phyloP scores from a whole-genome alignment of 2,797 vertebrate genomes.

The Macropodus opercularis region DNA sequence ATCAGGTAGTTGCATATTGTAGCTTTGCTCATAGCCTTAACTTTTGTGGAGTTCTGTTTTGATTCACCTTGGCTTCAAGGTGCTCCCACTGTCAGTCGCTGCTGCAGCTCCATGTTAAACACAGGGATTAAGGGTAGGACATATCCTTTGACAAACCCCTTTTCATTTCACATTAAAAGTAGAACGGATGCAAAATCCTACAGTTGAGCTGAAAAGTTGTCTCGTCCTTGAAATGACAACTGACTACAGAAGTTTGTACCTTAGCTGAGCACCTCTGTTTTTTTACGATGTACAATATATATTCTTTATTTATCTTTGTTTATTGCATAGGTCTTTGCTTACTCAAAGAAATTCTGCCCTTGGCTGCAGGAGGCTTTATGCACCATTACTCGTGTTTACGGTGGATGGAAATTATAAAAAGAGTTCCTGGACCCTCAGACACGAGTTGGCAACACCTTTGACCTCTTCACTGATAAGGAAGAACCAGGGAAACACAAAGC shows the following conservation, averaged over 20 bases:
- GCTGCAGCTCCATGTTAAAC: neutral
- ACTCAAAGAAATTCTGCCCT: conserved; percentile 28
- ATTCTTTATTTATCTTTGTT: no score
- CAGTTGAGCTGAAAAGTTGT: conserved; percentile 3
- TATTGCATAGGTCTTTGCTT: conserved; percentile 20
- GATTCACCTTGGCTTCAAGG: no score
- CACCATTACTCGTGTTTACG: conserved; percentile 40
- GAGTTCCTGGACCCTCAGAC: conserved; percentile 39
- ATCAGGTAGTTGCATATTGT: no score
- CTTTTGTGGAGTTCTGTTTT: no score
- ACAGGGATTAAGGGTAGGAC: no score
- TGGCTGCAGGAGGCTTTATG: conserved; percentile 16
- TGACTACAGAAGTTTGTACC: neutral
- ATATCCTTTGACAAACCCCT: neutral
- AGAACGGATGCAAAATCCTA: neutral
- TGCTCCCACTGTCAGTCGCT: neutral
- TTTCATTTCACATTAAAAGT: neutral
- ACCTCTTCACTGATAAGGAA: conserved; percentile 35
- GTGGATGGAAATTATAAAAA: conserved; percentile 39
- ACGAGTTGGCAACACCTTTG: conserved; percentile 43
- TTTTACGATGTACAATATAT: neutral
- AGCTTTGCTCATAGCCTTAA: no score
- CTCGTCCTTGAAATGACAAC: conserved; percentile 3
- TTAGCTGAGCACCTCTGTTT: neutral
- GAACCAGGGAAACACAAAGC: conserved; percentile 49